These are phyloP conservation scores for Gonatopus flavifemur DNA, from an alignment of 1,140 invertebrate species.

Conservation along the genomic window DNA sequence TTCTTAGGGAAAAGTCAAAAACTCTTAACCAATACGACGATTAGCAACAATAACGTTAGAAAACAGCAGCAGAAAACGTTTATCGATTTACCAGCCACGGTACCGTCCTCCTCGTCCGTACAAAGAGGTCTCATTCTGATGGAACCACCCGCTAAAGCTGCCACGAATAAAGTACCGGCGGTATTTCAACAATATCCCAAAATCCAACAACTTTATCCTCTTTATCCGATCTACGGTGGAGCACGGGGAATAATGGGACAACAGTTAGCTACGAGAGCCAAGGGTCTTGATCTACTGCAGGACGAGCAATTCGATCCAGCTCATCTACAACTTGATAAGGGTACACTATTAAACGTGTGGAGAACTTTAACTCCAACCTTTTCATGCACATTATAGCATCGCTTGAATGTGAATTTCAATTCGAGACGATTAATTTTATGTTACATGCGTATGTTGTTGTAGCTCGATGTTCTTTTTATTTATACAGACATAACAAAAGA, in stretches of 20 bases:
- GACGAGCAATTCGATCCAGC: slow-evolving; percentile 55
- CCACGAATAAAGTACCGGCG: slow-evolving; percentile 64
- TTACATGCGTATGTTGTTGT: background rate
- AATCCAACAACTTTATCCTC: slow-evolving; percentile 74
- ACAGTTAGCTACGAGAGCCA: slow-evolving; percentile 46
- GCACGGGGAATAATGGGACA: slow-evolving; percentile 42
- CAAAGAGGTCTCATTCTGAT: slow-evolving; percentile 46
- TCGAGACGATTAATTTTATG: no score
- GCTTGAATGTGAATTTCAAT: no score
- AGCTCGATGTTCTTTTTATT: background rate
- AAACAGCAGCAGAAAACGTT: no score
- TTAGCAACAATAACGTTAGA: no score
- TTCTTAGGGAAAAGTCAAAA: no score
- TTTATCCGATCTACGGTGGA: slow-evolving; percentile 61
- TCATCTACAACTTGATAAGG: slow-evolving; percentile 49
- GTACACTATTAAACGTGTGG: no score
- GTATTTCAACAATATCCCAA: slow-evolving; percentile 74
- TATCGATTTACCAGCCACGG: no score
- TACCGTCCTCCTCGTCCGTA: slow-evolving; percentile 26
- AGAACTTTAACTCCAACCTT: background rate
- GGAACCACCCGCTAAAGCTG: slow-evolving; percentile 40
- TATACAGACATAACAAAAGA: no score
- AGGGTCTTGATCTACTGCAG: slow-evolving; percentile 54
- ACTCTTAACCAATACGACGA: no score
- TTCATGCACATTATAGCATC: no score